These are phyloP conservation scores for Diachasmimorpha longicaudata DNA, from an alignment of 1,140 invertebrate genomes.

Conservation along the genomic window DNA sequence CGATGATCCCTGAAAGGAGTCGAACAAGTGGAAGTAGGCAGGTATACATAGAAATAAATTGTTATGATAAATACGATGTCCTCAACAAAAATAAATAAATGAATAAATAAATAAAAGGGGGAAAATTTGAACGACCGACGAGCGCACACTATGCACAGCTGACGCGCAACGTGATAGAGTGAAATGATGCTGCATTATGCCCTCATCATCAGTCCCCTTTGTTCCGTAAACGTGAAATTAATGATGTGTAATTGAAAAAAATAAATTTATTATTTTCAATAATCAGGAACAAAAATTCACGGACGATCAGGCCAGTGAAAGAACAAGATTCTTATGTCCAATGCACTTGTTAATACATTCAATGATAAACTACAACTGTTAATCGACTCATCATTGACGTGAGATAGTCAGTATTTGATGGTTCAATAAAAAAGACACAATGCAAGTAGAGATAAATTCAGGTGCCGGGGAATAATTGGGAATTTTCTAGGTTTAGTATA, in stretches of 20 bases:
- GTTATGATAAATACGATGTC: conserved; percentile 23
- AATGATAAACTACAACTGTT: neutral
- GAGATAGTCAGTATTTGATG: neutral
- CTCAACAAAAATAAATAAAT: neutral
- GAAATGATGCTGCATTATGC: conserved; percentile 13
- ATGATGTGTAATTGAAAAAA: neutral
- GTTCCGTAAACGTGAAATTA: neutral
- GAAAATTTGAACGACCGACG: conserved; percentile 30
- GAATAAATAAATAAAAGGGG: conserved; percentile 1
- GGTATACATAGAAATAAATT: conserved; percentile 14
- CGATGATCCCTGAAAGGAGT: conserved; percentile 67
- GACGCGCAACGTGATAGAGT: conserved; percentile 12
- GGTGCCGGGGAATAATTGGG: neutral
- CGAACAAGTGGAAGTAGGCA: conserved; percentile 49
- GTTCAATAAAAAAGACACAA: conserved; percentile 37
- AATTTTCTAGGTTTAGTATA: conserved; percentile 33
- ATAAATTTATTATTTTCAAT: neutral
- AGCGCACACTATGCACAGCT: conserved; percentile 33
- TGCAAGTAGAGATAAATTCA: conserved; percentile 34
- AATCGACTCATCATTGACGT: neutral
- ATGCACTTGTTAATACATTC: neutral
- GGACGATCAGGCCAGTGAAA: neutral
- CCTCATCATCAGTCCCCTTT: conserved; percentile 13
- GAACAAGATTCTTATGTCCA: neutral
- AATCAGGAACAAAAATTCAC: neutral